These are phyloP conservation scores for Gastrophysa polygoni DNA, from an alignment of 2,888 invertebrate species.

Conservation along the genomic window DNA sequence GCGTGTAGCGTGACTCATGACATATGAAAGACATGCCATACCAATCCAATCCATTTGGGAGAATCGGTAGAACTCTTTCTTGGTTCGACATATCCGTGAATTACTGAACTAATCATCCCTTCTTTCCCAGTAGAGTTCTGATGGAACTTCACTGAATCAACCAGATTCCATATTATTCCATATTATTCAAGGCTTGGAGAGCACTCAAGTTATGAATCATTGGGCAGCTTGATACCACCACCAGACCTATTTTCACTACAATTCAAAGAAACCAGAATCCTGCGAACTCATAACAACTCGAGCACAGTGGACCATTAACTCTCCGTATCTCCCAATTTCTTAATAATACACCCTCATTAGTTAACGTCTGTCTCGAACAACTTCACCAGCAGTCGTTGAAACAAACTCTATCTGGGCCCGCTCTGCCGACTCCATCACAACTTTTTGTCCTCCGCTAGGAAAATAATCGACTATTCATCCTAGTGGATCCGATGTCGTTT, in stretches of 20 bases:
- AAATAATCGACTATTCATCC: conserved; percentile 26
- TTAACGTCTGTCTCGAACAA: background rate
- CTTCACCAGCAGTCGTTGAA: background rate
- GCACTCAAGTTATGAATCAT: background rate
- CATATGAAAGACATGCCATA: no score
- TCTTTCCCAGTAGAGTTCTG: no score
- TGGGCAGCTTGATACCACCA: background rate
- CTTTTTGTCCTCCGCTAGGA: conserved; percentile 21
- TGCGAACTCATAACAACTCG: background rate
- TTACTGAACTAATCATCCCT: no score
- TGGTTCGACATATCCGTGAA: no score
- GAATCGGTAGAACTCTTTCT: no score
- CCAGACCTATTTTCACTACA: background rate
- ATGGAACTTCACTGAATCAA: no score
- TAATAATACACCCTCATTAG: background rate
- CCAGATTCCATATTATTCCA: no score
- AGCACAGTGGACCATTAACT: background rate
- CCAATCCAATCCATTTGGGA: no score
- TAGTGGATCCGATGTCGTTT: conserved; percentile 22
- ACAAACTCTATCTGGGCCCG: background rate
- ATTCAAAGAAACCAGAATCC: background rate
- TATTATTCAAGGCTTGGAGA: no score
- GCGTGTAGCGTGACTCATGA: no score
- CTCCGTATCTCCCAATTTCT: background rate
- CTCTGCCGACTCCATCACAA: conserved; percentile 18